These are phyloP conservation scores for Acanthosepion pharaonis DNA, from an alignment of 2,888 invertebrate genomes.

Conservation along the genomic window DNA sequence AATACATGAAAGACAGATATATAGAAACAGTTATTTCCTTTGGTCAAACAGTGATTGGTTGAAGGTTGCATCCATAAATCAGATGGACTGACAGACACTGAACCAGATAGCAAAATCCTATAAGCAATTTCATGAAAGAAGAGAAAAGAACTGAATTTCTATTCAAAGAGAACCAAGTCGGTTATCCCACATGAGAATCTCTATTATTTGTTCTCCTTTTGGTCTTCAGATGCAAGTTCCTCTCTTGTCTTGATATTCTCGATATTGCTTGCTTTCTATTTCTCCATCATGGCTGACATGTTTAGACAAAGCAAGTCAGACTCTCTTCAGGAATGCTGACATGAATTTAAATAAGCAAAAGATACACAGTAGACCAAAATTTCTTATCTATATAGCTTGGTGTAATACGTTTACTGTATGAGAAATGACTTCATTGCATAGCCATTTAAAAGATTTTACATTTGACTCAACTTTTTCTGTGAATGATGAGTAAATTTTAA, in stretches of 20 bases:
- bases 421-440: no score
- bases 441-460: neutral
- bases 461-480: neutral
- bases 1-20: neutral
- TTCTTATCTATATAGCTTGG: neutral
- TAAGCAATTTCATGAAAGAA: neutral
- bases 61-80: neutral
- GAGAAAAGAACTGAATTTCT: neutral
- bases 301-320: neutral
- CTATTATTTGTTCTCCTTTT: neutral
- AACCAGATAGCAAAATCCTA: neutral
- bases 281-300: neutral
- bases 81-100: neutral
- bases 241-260: neutral
- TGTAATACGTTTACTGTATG: neutral
- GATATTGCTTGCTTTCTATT: neutral
- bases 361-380: neutral
- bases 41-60: neutral
- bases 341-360: neutral
- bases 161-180: neutral
- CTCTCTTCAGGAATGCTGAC: neutral
- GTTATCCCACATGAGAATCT: neutral
- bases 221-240: neutral
- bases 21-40: neutral
- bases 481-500: neutral